Evolutionary conservation across 2,888 invertebrate genomes (phyloP), one percentile per base, ranked within the genome.

Genomic region (Euzophera pinguis): DNA sequence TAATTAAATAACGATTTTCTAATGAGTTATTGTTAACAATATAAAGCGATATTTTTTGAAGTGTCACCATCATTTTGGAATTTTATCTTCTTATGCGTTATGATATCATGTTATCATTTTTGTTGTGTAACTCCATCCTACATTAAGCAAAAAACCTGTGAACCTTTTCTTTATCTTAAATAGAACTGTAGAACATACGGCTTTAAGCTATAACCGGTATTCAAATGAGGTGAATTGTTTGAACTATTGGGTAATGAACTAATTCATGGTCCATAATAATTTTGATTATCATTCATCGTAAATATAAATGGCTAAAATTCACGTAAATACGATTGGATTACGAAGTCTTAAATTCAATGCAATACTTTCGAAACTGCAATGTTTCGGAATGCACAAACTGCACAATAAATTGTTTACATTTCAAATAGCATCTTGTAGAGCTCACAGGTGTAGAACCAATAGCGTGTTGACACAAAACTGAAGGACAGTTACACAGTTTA

Each of bases 401-500:
- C 45, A 45, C 45, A 32, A 29, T 14, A 45, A 45, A 32, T 60
- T 76, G 70, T 76, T 76, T 76, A 70, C 68, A 68, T 76, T 67
- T 64, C 58, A 67, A 71, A 71, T 67, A 70, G 68, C 67, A 60
- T 59, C 60, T 65, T 57, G 60, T 64, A 53, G 59, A 65, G 62
- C 59, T 61, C 73, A 52, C 50, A 56, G 53, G 69, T 79, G 78
- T 78, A 72, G 77, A 68, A 77, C 74, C 78, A 78, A 77, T 77
- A 73, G 76, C 62, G 60, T 56, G 65, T 58, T 60, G 69, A 63
- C 65, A 65, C 61, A 63, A 64, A 60, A 65, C 64, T 59, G 69
- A 68, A 68, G 67, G 71, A 69, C 67, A 60, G 29, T 29, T 27
- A 27, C 38, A 37, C 17, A 37, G 22, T 48, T 39, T 37, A 50